Base-by-base conservation (phyloP, 2,888 invertebrate species). In the Parnassius apollo region DNA sequence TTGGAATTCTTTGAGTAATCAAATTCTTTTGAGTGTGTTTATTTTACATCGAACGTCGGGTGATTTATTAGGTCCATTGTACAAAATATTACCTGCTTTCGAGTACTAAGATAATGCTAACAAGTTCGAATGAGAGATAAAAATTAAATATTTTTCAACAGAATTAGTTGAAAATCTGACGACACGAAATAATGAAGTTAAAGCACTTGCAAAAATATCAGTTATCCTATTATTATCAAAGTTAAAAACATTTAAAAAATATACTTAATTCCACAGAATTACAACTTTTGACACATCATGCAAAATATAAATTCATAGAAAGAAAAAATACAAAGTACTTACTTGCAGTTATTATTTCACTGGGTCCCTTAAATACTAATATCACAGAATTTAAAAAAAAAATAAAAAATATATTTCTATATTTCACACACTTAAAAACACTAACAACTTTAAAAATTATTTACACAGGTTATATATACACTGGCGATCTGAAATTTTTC, bases 301-400 rank as follows among this genome's bases (percentile, higher is more conserved):
- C 49, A 58, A 65, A 59, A 61, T 61, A 58, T 44, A 51, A 67
- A 63, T 49, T 50, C 49, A 58, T 49, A 50, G 7, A 35, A 35
- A 55, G 65, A 66, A 68, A 65, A 62, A 69, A 65, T 42, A 58
- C 63, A 66, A 61, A 69, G 76, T 80, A 91, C 91, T 91, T 65
- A 91, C 91, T 88, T 89, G 82, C 77, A 62, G 69, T 59, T 72
- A 65, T 73, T 59, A 68, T 68, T 70, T 71, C 76, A 74, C 78
- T 69, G 77, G 70, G 65, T 60, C 74, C 73, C 83, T 85, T 85
- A 86, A 71, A 72, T 71, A 76, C 83, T 89, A 90, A 85, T 91
- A 91, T 91, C 91, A 91, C 91, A 91, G 91, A 87, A 88, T 90
- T 88, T 85, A 84, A 83, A 45, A 42, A 55, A 70, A 68, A 62